These are phyloP conservation scores for Notoglanidium macrostoma DNA, from an alignment of 2,797 vertebrate species.

Conservation along the genomic window DNA sequence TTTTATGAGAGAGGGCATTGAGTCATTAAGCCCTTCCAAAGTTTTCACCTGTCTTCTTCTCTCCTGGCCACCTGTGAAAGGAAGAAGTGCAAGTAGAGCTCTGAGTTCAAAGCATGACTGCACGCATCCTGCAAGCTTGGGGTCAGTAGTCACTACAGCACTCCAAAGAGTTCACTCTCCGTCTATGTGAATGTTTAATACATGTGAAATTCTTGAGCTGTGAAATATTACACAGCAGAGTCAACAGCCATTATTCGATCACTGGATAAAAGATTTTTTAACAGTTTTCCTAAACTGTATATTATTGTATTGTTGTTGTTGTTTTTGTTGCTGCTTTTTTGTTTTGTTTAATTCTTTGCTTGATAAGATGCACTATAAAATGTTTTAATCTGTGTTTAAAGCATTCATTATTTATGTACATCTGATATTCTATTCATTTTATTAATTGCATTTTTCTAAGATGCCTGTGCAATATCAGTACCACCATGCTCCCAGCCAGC, in stretches of 20 bases:
- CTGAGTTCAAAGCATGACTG: slow-evolving; percentile 48
- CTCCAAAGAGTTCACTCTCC: background rate
- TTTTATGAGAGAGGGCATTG: slow-evolving; percentile 57
- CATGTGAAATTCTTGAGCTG: background rate
- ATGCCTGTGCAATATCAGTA: background rate
- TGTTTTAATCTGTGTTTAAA: background rate
- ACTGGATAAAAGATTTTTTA: background rate
- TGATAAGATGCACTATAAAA: background rate
- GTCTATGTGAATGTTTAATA: slow-evolving; percentile 19
- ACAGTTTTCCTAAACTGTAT: background rate
- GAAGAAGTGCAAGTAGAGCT: slow-evolving; percentile 42
- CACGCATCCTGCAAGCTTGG: slow-evolving; percentile 1
- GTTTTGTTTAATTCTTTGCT: background rate
- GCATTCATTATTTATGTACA: background rate
- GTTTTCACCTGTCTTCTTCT: slow-evolving; percentile 49
- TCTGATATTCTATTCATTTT: background rate
- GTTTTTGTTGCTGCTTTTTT: background rate
- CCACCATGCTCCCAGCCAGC: background rate
- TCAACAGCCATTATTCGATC: background rate
- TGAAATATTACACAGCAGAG: background rate
- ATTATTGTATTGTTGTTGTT: background rate
- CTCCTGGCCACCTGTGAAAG: slow-evolving; percentile 49
- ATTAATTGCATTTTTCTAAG: background rate
- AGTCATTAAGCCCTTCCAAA: slow-evolving; percentile 36
- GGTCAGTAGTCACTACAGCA: slow-evolving; percentile 26